Evolutionary conservation across 35 echinoderm and acorn worm genomes (phyloP).

Genomic region (Ptychodera flava): DNA sequence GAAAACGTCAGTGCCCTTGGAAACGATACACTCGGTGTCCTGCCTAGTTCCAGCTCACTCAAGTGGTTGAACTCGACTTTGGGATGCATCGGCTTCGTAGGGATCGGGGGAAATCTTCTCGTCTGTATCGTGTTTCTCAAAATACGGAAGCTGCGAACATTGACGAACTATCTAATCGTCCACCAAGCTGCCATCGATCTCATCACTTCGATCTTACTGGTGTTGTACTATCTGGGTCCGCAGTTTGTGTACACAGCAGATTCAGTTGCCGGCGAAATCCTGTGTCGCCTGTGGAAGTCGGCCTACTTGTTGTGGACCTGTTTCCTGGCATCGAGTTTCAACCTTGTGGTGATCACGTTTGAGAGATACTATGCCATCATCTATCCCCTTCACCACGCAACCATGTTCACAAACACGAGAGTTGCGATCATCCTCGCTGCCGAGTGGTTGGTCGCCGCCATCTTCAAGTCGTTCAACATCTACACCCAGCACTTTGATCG

Average conservation of each 20-base stretch:
- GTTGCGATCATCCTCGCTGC: slow-evolving; percentile 49
- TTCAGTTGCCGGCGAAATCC: slow-evolving; percentile 38
- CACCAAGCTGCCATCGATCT: slow-evolving; percentile 73
- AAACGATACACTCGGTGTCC: too few species aligned
- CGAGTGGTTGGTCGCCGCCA: slow-evolving; percentile 53
- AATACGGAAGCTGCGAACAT: not conserved
- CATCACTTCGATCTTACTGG: slow-evolving; percentile 46
- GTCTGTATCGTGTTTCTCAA: not conserved
- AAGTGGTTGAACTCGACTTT: too few species aligned
- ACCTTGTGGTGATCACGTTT: slow-evolving; percentile 59
- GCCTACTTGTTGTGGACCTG: slow-evolving; percentile 78
- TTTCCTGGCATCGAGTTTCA: slow-evolving; percentile 69
- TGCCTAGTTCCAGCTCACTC: too few species aligned
- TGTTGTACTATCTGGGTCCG: slow-evolving; percentile 39
- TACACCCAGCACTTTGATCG: slow-evolving; percentile 61
- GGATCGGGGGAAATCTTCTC: not conserved
- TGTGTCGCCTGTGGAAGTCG: slow-evolving; percentile 88
- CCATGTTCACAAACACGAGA: slow-evolving; percentile 59
- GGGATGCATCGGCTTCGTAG: not conserved
- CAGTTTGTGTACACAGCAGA: slow-evolving; percentile 7
- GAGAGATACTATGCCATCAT: slow-evolving; percentile 72
- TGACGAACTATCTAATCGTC: slow-evolving; percentile 59
- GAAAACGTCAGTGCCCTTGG: too few species aligned
- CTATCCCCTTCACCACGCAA: slow-evolving; percentile 58
- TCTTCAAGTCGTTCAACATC: slow-evolving; percentile 61